Evolutionary conservation across 2,797 vertebrate species (phyloP), one percentile per base, ranked within the genome.

Genomic region (Nyctibius grandis): DNA sequence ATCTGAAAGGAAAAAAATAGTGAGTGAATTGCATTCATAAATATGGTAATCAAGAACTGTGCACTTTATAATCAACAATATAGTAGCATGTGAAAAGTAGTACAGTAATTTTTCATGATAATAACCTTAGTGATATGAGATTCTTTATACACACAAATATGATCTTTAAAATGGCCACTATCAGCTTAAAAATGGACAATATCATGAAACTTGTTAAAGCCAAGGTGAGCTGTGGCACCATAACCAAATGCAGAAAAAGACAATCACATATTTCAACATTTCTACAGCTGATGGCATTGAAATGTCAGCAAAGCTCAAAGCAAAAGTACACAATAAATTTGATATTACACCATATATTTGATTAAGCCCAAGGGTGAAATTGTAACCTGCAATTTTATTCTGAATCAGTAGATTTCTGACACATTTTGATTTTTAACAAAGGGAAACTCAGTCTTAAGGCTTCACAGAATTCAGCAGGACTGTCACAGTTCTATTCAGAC

Each of bases 281-380:
- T 96, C 92, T 94, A 59, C 93, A 92, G 84, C 61, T 93, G 88
- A 82, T 94, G 94, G 93, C 92, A 94, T 77, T 96, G 89, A 97
- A 97, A 95, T 97, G 88, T 96, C 96, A 95, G 95, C 81, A 97
- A 93, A 95, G 83, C 97, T 96, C 89, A 96, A 92, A 93, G 94
- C 90, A 94, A 82, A 95, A 96, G 90, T 91, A 95, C 97, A 95
- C 86, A 96, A 94, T 95, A 97, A 90, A 97, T 93, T 95, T 95
- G 90, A 97, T 97, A 92, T 77, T 96, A 94, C 68, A 95, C 80
- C 94, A 87, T 79, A 91, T 94, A 89, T 96, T 93, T 97, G 95
- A 97, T 89, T 95, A 95, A 98, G 96, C 78, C 93, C 65, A 92
- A 93, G 96, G 94, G 93, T 96, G 95, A 96, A 95, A 96, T 68